Base-by-base conservation (phyloP, 2,888 invertebrate species). In the Xanthia icteritia region DNA sequence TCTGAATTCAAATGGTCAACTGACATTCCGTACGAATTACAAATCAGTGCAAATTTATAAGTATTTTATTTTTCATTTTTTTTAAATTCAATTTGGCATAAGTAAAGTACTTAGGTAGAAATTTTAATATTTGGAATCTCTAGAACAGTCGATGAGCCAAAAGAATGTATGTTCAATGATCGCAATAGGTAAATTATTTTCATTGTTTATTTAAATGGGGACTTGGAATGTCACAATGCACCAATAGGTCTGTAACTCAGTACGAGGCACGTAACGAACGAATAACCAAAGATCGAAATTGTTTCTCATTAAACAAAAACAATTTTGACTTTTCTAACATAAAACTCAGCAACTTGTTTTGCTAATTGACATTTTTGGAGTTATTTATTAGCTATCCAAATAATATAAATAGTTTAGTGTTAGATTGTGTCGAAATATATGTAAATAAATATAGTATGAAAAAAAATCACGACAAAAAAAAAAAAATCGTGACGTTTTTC, bases 121-220 rank as follows among this genome's bases (percentile, higher is more conserved):
- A 65, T 9, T 5, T 54, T 27, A 9, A 11, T 56, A 31, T 64
- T 42, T 42, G 20, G 17, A 64, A 73, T 58, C 1, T 65, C 6
- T 2, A 13, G n/a, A 78, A 70, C 58, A 67, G 36, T 79, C 4
- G 5, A 48, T 39, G 31, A 67, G 9, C 17, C 51, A 42, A 61
- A 72, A 70, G 60, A 69, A 39, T 54, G 1, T 23, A 15, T 60
- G 54, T 48, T 17, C 45, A 36, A n/a, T 11, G 48, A 42, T 36
- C 79, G 54, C 5, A 75, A 48, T 68, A 61, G 79, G 82, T 42
- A 71, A 82, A 83, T 71, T 83, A 83, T 82, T 82, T 75, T 27
- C 83, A 83, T 83, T 82, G 82, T 82, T 42, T 36, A 64, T 83
- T 23, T 79, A 63, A 68, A 79, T 42, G 74, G 82, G 9, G 11